Evolutionary conservation across 2,113 vertebrate species (phyloP), one percentile per base, ranked within the genome.

Genomic region (Callipepla californica): DNA sequence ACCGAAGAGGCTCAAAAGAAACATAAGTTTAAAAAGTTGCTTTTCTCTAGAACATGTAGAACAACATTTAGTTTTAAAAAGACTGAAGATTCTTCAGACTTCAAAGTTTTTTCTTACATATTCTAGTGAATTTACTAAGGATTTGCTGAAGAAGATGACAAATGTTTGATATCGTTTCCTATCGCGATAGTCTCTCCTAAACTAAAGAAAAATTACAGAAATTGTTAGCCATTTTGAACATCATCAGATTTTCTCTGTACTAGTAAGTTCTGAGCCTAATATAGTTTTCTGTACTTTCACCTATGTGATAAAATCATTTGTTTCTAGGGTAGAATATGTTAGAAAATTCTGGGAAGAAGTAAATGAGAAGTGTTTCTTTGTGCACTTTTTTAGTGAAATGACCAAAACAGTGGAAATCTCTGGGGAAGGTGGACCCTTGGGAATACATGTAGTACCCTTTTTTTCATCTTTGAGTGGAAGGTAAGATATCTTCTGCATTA

Each of bases 401-500:
- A 99, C 98, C 69, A 99, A 98, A 98, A 98, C 80, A 7, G 98
- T 99, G 96, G 98, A 99, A 96, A 99, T 99, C 97, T 98, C 98
- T 76, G 99, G 99, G 87, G 98, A 99, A 90, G 98, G 98, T 90
- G 98, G 98, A 73, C 99, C 99, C 2, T 94, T 99, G 93, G 99
- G 99, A 72, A 99, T 99, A 87, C 99, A 99, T 9, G 99, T 99
- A 57, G 98, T 99, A 53, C 99, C 99, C 28, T 99, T 99, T 97
- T 98, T 98, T 97, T 99, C 99, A 62, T 99, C 99, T 28, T 96
- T 99, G 92, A 99, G 99, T 95, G 99, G 99, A 98, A 98, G 99
- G 99, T 99, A 97, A 98, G 98, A 13, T 82, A 80, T 85, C 91
- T 90, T 92, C 36, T 83, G 70, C 51, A 6, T 87, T 85, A 53